Evolutionary conservation across 2,113 vertebrate species (phyloP).

Genomic region (Micromys minutus): DNA sequence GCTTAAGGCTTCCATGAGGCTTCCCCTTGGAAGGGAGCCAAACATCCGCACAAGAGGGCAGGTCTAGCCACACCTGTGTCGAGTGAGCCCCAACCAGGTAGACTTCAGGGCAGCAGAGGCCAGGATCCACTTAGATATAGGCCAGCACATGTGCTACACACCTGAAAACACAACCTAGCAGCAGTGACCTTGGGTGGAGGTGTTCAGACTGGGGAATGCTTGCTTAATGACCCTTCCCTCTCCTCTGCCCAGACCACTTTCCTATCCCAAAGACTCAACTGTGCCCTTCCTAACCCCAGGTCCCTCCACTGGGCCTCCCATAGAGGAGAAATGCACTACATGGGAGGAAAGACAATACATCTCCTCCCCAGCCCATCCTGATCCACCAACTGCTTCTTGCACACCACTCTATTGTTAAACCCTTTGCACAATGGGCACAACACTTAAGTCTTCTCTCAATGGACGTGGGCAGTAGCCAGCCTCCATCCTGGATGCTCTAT

Average conservation of each 20-base stretch:
- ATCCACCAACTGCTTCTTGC: neutral
- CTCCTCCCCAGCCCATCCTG: neutral
- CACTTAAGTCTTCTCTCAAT: neutral
- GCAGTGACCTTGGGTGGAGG: neutral
- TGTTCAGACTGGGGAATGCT: neutral
- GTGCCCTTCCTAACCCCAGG: neutral
- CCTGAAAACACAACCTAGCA: neutral
- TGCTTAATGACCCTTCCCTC: neutral
- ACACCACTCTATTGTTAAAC: neutral
- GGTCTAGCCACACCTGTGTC: neutral
- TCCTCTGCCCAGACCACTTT: neutral
- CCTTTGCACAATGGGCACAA: rapidly evolving
- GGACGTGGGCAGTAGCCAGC: neutral
- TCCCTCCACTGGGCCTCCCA: too few species aligned
- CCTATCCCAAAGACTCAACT: too few species aligned
- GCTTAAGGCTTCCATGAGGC: neutral
- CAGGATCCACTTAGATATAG: neutral
- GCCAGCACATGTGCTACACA: neutral
- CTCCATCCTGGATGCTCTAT: neutral
- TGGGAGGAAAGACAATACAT: neutral
- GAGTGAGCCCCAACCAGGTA: neutral
- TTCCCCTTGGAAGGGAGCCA: conserved; percentile 44
- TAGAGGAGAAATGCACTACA: neutral
- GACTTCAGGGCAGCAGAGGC: neutral
- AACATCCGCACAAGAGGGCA: rapidly evolving